Evolutionary conservation across 2,888 invertebrate genomes (phyloP).

Genomic region (Pteria penguin): DNA sequence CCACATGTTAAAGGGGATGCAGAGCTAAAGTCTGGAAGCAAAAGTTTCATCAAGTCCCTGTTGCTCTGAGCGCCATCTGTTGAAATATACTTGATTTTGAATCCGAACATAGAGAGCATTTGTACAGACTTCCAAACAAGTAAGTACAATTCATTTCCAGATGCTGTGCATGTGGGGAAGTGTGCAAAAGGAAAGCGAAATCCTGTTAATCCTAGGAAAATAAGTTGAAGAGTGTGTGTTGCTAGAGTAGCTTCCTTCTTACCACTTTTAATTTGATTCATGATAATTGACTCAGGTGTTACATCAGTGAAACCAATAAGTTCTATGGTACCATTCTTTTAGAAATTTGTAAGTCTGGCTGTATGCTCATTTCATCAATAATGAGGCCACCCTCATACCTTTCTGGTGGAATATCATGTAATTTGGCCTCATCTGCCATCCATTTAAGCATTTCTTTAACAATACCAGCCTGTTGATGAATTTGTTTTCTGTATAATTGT

Average conservation of each 20-base stretch:
- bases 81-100: constrained; percentile 43
- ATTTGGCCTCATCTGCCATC: constrained; percentile 51
- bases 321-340: constrained; percentile 36
- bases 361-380: constrained; percentile 55
- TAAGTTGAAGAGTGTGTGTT: constrained; percentile 40
- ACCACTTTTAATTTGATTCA: constrained; percentile 29
- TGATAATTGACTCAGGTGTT: constrained; percentile 23
- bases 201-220: constrained; percentile 47
- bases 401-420: constrained; percentile 37
- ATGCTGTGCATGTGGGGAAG: constrained; percentile 40
- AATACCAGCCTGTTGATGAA: constrained; percentile 45
- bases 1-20: constrained; percentile 25
- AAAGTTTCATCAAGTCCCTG: constrained; percentile 38
- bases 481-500: constrained; percentile 39
- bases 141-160: constrained; percentile 36
- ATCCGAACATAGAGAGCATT: constrained; percentile 33
- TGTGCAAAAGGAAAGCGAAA: constrained; percentile 51
- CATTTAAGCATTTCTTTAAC: constrained; percentile 47
- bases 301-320: constrained; percentile 42
- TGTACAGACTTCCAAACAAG: constrained; percentile 44
- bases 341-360: constrained; percentile 48
- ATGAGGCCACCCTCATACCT: constrained; percentile 49
- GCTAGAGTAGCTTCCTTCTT: constrained; percentile 28
- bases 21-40: constrained; percentile 30
- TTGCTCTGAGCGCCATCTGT: constrained; percentile 52